Base-by-base conservation (phyloP, 2,113 vertebrate genomes). In the Grallaria varia region DNA sequence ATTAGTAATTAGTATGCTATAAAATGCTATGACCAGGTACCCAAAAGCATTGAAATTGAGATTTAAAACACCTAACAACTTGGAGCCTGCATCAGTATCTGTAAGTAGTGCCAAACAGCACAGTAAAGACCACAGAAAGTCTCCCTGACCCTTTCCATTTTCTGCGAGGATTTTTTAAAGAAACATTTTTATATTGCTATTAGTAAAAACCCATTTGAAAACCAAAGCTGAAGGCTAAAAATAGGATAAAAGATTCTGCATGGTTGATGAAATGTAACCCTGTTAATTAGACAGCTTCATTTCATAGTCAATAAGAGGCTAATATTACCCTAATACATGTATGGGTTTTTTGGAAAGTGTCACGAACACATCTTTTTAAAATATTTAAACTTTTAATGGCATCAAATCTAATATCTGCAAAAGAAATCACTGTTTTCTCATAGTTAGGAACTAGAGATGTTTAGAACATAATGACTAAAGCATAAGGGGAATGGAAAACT, bases 231-330 rank as follows among this genome's bases (percentile, higher is more conserved):
- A 76, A 59, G 31, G 47, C 22, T 89, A 93, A 81, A 96, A 89
- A 74, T 64, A 90, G 56, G 67, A 66, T 28, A 86, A 90, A 91
- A 56, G 20, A 19, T 78, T 78, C 31, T 86, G 30, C 14, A 59
- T 27, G 6, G 20, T 0, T 68, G 52, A 86, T 86, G 30, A 77
- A 93, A 92, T 77, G 84, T 71, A 88, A 78, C 83, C 52, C 60
- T 50, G 15, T 75, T 88, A 90, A 92, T 93, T 30, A 90, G 55
- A 73, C 35, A 89, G 35, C 11, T 94, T 94, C 16, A 88, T 80
- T 94, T 94, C 95, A 93, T 66, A 93, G 63, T 88, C 71, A 73
- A 20, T 50, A 73, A 58, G 40, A 73, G 45, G 56, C 68, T 81
- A 86, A 89, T 64, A 67, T 76, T 92, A 78, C 56, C 17, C n/a